Evolutionary conservation across 2,888 invertebrate species (phyloP), one percentile per base, ranked within the genome.

Genomic region (Orthosia cruda): DNA sequence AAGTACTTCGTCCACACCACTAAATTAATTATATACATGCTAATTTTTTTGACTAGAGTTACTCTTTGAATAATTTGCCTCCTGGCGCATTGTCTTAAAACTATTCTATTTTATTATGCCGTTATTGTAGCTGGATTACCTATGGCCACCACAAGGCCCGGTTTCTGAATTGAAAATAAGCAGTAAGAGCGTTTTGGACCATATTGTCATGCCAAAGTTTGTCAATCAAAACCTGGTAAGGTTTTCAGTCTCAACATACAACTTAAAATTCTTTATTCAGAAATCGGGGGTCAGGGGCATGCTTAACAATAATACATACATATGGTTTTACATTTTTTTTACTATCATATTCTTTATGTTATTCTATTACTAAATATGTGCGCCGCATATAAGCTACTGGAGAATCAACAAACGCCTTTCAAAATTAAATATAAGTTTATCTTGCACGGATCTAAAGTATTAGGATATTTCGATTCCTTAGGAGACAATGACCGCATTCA

Each of bases 41-140:
- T 92, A 92, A 89, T 77, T 72, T 68, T 87, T 87, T 85, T 92
- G 92, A 92, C 92, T 92, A 92, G 92, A 90, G 66, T 86, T 63
- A 88, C 89, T 86, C 90, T 40, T 40, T 40, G 55, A 65, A 49
- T 62, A 47, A 16, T 52, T 23, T n/a, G 78, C 73, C 64, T 0
- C 12, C 20, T 12, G 70, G 67, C 70, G 13, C 18, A 2, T 62
- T 52, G 49, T 16, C 23, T 65, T 71, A 62, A 47, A 73, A 23
- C 52, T 77, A 72, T 7, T 54, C 54, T 65, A 63, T 23, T 50
- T 15, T 54, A 52, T 55, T 55, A 57, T n/a, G n/a, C 61, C 26
- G 16, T 59, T 52, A 61, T 71, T 55, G 40, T 65, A 32, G 47
- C 32, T 32, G 52, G 18, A 54, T 40, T 40, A 26, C 49, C n/a